Evolutionary conservation across 64 coral and sea anemone genomes (phyloP), one percentile per base, ranked within the genome.

Genomic region (Catalaphyllia jardinei): DNA sequence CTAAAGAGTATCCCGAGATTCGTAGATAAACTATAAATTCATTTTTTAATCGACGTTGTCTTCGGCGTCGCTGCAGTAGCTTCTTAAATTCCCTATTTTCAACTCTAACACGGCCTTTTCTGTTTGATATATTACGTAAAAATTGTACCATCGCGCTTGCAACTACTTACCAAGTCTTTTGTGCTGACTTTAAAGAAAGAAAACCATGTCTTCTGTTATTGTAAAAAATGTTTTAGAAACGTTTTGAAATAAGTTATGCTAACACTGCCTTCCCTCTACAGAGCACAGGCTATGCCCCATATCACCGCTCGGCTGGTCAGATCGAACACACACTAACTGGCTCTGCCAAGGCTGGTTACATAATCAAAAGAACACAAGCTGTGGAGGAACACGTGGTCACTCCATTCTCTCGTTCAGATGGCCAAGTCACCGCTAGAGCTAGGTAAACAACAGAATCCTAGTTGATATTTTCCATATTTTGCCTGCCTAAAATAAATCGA

Each of bases 311-410:
- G 20, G 76, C 69, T 20, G 95, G 95, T 11, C 82, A 91, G 31
- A 90, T 97, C 51, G 88, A 91, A n/a, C 74, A 87, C 54, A 83
- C 64, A 0, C 52, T 97, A 46, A 85, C 31, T 28, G 81, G 81
- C 31, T 71, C 62, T 4, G 16, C 49, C 27, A 18, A 8, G 0
- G 4, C 42, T 0, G 87, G 88, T 51, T 30, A 22, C 27, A 12
- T 14, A 5, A 31, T 73, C 75, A 83, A 73, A 46, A 69, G 35
- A 52, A 87, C 92, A 15, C 67, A 67, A 13, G 92, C 91, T 28
- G 83, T 83, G 15, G 95, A 97, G 12, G n/a, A 57, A 8, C 95
- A 97, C 28, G 77, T 94, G 12, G 29, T 97, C n/a, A 97, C 95
- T 0, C 95, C 95, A 33, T 80, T 91, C 57, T 78, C 91, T 88